Conservation (phyloP, 1,140 invertebrate genomes). For the Drosophila subpulchrella region DNA sequence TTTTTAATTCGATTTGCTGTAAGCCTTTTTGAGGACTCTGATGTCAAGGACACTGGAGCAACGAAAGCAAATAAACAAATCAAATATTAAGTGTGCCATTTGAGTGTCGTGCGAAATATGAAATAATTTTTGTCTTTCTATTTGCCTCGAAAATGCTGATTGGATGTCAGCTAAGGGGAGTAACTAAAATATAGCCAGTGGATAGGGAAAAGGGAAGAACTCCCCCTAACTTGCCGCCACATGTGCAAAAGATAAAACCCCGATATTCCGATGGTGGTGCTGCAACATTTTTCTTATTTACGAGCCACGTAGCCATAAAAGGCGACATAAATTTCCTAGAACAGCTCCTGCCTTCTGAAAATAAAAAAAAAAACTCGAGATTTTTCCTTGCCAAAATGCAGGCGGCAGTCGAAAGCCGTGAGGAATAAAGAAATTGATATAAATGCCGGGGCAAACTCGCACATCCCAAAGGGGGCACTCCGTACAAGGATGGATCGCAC, state of each 20-base stretch:
- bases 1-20: conserved; percentile 61
- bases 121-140: conserved; percentile 37
- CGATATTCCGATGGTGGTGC: conserved; percentile 58
- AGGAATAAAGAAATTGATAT: conserved; percentile 81
- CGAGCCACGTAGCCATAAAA: conserved; percentile 79
- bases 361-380: conserved; percentile 3
- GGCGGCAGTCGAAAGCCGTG: conserved; percentile 45
- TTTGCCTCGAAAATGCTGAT: conserved; percentile 36
- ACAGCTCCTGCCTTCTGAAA: conserved; percentile 3
- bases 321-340: conserved; percentile 73
- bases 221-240: conserved; percentile 34
- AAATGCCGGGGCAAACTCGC: conserved; percentile 68
- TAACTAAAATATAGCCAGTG: conserved; percentile 1
- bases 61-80: conserved; percentile 55
- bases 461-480: background rate
- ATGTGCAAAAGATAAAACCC: conserved; percentile 61
- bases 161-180: conserved; percentile 12
- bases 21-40: conserved; percentile 8
- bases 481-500: conserved; percentile 26
- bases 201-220: background rate
- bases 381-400: conserved; percentile 57
- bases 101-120: conserved; percentile 31
- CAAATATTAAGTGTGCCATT: conserved; percentile 52
- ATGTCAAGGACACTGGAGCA: conserved; percentile 32
- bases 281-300: conserved; percentile 82